These are phyloP conservation scores for Wasmannia auropunctata DNA, from an alignment of 1,140 invertebrate genomes.

Conservation along the genomic window DNA sequence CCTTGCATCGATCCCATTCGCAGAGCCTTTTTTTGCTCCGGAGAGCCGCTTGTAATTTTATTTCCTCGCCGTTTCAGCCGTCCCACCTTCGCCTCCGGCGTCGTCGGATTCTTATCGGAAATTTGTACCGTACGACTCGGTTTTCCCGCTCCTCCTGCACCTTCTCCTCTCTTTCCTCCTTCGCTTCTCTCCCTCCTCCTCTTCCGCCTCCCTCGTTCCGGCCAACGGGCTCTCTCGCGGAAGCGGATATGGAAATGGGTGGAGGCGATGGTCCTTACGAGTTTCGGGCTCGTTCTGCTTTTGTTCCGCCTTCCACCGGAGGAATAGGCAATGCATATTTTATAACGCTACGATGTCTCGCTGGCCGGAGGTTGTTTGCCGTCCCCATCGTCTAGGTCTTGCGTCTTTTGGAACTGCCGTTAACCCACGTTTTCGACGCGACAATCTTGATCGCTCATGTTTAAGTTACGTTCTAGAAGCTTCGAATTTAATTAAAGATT, in stretches of 20 bases:
- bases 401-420: neutral
- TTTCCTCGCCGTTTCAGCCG: slow-evolving; percentile 70
- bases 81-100: slow-evolving; percentile 42
- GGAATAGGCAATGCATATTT: slow-evolving; percentile 83
- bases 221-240: slow-evolving; percentile 23
- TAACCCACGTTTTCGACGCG: slow-evolving; percentile 2
- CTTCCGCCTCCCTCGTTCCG: slow-evolving; percentile 13
- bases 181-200: neutral
- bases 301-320: slow-evolving; percentile 65
- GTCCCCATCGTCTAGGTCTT: neutral
- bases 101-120: slow-evolving; percentile 80
- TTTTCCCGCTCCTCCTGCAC: slow-evolving; percentile 36
- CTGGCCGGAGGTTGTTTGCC: neutral
- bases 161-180: neutral
- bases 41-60: slow-evolving; percentile 79
- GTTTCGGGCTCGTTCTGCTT: slow-evolving; percentile 74
- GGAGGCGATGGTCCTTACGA: slow-evolving; percentile 49
- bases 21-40: slow-evolving; percentile 45
- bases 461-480: neutral
- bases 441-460: neutral
- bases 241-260: slow-evolving; percentile 78
- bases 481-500: slow-evolving; percentile 11
- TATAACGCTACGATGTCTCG: slow-evolving; percentile 74
- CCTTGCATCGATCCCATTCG: neutral
- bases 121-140: slow-evolving; percentile 77